phyloP scores from a whole-genome alignment of 2,888 invertebrate genomes.

The Ctena decussata region DNA sequence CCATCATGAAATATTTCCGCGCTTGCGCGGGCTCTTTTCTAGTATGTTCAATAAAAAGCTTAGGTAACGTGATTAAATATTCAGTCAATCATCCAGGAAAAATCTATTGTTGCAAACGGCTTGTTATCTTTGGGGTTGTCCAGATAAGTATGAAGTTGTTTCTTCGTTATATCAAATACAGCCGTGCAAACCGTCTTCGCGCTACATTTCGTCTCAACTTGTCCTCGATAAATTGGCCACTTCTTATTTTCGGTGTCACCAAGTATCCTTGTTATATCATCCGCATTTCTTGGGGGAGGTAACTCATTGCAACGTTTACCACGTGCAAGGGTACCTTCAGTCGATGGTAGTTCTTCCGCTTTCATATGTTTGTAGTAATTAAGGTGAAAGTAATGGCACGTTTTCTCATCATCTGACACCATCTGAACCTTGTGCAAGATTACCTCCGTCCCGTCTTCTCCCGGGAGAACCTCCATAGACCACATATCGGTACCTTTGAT shows the following conservation, averaged over 20 bases:
- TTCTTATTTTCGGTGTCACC: neutral
- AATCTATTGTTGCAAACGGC: neutral
- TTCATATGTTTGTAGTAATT: constrained; percentile 1
- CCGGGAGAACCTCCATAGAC: constrained; percentile 65
- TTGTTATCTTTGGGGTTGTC: neutral
- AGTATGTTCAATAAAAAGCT: too few species aligned
- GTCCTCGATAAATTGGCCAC: neutral
- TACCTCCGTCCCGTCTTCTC: neutral
- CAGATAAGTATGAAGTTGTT: neutral
- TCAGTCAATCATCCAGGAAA: too few species aligned
- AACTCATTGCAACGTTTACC: constrained; percentile 4
- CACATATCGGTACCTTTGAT: constrained; percentile 59
- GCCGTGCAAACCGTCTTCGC: neutral
- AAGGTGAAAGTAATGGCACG: constrained; percentile 1
- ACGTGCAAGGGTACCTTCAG: constrained; percentile 6
- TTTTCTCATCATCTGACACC: neutral
- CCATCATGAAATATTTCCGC: too few species aligned
- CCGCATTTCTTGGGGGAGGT: neutral
- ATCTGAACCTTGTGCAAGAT: neutral
- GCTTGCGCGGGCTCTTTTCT: too few species aligned
- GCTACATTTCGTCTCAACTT: neutral
- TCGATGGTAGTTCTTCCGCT: neutral
- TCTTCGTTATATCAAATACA: neutral
- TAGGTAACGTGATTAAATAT: too few species aligned
- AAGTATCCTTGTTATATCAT: neutral